phyloP scores from a whole-genome alignment of 2,888 invertebrate species.

The Magallana nippona region DNA sequence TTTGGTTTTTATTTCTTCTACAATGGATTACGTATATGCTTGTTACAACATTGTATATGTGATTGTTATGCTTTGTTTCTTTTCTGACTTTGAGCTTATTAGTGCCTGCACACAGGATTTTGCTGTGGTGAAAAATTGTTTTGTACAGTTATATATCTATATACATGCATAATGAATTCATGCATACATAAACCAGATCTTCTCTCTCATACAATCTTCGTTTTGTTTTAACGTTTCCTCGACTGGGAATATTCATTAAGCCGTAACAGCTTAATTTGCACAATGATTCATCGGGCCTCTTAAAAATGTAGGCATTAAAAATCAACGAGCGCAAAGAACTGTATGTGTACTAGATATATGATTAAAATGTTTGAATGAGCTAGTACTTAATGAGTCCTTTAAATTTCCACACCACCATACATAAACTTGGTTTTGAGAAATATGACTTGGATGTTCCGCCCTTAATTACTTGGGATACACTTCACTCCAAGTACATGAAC shows the following conservation, averaged over 20 bases:
- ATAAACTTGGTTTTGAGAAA: too few species aligned
- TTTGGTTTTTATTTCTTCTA: not conserved
- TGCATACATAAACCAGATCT: conserved; percentile 31
- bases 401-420: too few species aligned
- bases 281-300: too few species aligned
- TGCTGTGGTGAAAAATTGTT: conserved; percentile 15
- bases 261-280: not conserved
- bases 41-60: not conserved
- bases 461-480: too few species aligned
- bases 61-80: not conserved
- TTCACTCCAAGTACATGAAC: too few species aligned
- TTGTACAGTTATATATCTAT: conserved; percentile 13
- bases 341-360: too few species aligned
- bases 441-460: too few species aligned
- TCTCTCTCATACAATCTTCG: not conserved
- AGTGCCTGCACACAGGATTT: conserved; percentile 20
- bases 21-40: not conserved
- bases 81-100: conserved; percentile 1
- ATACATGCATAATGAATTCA: conserved; percentile 20
- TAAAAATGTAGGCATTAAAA: too few species aligned
- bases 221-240: not conserved
- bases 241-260: not conserved
- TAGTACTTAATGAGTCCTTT: too few species aligned
- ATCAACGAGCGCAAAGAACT: too few species aligned
- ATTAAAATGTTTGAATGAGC: too few species aligned